These are phyloP conservation scores for Eilema griseolum DNA, from an alignment of 2,888 invertebrate species.

Conservation along the genomic window DNA sequence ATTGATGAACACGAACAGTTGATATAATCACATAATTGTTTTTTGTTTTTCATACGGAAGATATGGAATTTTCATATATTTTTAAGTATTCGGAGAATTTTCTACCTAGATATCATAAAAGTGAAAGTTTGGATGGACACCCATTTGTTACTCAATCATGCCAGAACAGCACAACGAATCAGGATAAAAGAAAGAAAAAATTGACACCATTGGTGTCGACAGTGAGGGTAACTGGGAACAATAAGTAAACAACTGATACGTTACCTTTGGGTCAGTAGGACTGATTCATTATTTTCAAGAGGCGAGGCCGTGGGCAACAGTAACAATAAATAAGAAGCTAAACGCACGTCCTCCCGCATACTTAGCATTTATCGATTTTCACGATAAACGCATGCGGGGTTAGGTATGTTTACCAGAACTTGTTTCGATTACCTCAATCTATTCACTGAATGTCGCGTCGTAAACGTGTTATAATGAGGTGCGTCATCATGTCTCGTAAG, in stretches of 20 bases:
- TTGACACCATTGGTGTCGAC: too few species aligned
- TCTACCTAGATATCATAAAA: too few species aligned
- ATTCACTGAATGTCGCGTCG: conserved; percentile 7
- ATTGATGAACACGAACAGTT: too few species aligned
- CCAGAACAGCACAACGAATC: too few species aligned
- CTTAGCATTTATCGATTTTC: conserved; percentile 38
- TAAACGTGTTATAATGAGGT: conserved; percentile 13
- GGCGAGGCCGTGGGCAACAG: background rate
- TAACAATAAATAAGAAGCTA: background rate
- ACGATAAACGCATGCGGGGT: conserved; percentile 38
- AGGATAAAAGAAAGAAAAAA: too few species aligned
- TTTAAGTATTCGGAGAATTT: too few species aligned
- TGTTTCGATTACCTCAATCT: conserved; percentile 18
- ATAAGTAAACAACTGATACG: too few species aligned
- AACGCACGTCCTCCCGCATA: conserved; percentile 2
- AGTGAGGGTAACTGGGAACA: background rate
- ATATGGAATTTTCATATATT: too few species aligned
- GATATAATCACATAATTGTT: too few species aligned
- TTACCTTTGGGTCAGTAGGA: background rate
- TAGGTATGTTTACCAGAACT: conserved; percentile 17
- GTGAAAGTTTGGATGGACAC: too few species aligned
- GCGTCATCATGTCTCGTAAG: background rate
- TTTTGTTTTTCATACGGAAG: too few species aligned
- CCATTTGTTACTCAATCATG: too few species aligned
- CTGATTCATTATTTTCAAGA: background rate